Evolutionary conservation across 2,888 invertebrate genomes (phyloP), one percentile per base, ranked within the genome.

Genomic region (Lycia hirtaria): DNA sequence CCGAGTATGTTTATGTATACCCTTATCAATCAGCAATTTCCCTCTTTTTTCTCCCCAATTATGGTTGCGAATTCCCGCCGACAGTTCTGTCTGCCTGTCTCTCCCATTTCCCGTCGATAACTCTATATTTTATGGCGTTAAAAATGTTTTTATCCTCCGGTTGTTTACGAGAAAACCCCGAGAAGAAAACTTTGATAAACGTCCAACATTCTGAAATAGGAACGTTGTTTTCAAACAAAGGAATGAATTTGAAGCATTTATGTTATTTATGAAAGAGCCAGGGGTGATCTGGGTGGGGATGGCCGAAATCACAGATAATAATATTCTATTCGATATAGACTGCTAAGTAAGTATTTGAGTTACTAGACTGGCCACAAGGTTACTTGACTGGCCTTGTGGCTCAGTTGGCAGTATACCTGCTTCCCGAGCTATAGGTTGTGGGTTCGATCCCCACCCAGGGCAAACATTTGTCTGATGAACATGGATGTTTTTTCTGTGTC

Each of bases 81-180:
- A 32, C 20, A 19, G 43, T 28, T 14, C 15, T 20, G 47, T 15
- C 22, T 44, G 40, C 38, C 53, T 60, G 38, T 60, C 53, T 44
- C 40, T 41, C 38, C 53, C 58, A 43, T 60, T 55, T 44, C 40
- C 45, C 47, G 35, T 47, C 55, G 55, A 64, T 64, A 57, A 62
- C 55, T 59, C 35, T 35, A 56, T 60, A 64, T 67, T n/a, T 61
- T 64, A 59, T 57, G 19, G 40, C 26, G 26, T n/a, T 33, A 47
- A 54, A 64, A 58, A 56, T 62, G 52, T 62, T 62, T 59, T 54
- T 43, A 57, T 51, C 30, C 40, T 38, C 37, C 15, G 15, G 19
- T 37, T 56, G 56, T 57, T 63, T 57, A 37, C 50, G 50, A 30
- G 22, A 10, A 35, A 56, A 58, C 40, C 14, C 40, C 35, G 19